Evolutionary conservation across 2,113 vertebrate species (phyloP).

Genomic region (Podiceps cristatus): DNA sequence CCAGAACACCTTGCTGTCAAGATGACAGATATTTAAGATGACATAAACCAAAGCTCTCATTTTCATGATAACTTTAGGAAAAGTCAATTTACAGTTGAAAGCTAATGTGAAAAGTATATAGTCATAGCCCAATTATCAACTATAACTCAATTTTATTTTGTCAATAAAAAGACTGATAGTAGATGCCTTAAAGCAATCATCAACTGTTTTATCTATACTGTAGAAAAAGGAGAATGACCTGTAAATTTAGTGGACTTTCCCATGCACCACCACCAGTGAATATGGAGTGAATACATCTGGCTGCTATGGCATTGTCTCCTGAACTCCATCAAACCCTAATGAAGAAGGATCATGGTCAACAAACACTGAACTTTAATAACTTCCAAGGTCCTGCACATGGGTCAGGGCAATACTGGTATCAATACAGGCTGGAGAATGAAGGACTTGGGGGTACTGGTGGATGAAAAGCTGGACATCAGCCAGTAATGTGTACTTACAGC

Average conservation of each 20-base stretch:
- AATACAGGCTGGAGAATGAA: too few relatives aligned
- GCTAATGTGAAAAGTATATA: neutral
- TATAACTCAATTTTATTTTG: neutral
- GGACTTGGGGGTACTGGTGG: too few relatives aligned
- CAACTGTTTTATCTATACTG: neutral
- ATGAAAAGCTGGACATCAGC: too few relatives aligned
- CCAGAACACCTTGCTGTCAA: neutral
- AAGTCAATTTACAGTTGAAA: neutral
- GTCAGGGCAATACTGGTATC: too few relatives aligned
- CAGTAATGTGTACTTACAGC: too few relatives aligned
- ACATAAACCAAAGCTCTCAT: neutral
- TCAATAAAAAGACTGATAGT: neutral
- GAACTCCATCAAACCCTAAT: neutral
- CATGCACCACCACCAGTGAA: neutral
- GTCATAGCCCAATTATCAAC: neutral
- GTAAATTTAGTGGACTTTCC: neutral
- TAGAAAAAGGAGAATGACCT: neutral
- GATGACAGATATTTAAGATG: neutral
- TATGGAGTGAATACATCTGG: neutral
- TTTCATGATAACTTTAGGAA: neutral
- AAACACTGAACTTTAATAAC: neutral
- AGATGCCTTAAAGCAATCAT: neutral
- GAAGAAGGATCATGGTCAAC: neutral
- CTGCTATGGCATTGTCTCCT: neutral
- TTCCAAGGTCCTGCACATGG: too few relatives aligned